phyloP scores from a whole-genome alignment of 2,888 invertebrate genomes.

The Lycia hirtaria region DNA sequence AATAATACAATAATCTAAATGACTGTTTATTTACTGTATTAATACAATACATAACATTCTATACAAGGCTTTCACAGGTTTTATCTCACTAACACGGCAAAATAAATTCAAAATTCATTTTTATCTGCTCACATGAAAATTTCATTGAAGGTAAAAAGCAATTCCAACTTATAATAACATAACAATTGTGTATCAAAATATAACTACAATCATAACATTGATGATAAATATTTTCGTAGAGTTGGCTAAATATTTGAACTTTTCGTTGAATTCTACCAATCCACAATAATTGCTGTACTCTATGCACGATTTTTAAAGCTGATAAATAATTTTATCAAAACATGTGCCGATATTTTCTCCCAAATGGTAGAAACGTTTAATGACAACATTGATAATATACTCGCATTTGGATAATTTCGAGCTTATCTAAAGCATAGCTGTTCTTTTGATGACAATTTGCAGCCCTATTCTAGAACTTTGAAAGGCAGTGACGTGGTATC shows the following conservation, averaged over 20 bases:
- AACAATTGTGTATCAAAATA: conserved; percentile 44
- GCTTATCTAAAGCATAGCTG: conserved; percentile 3
- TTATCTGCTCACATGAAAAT: conserved; percentile 10
- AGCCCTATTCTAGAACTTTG: conserved; percentile 71
- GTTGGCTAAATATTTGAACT: conserved; percentile 17
- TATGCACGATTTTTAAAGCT: neutral
- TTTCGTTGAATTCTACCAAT: conserved; percentile 25
- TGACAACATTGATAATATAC: conserved; percentile 26
- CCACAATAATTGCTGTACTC: conserved; percentile 8
- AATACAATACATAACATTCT: conserved; percentile 61
- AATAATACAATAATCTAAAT: conserved; percentile 29
- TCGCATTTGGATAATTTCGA: conserved; percentile 2
- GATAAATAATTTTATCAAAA: neutral
- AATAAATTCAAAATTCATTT: conserved; percentile 14
- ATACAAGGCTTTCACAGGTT: conserved; percentile 62
- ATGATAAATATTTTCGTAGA: conserved; percentile 23
- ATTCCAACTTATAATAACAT: conserved; percentile 29
- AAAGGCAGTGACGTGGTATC: conserved; percentile 69
- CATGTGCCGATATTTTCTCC: neutral
- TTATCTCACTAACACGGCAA: conserved; percentile 47
- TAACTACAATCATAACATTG: conserved; percentile 19
- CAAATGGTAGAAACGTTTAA: conserved; percentile 7
- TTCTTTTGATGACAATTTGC: conserved; percentile 1
- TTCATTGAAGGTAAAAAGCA: conserved; percentile 34
- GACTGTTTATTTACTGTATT: conserved; percentile 55